A percentile compares a stretch with the other conserved stretches of the same genome.
These are phyloP conservation scores for Tursiops truncatus DNA, from an alignment of 2,113 vertebrate species.

Conservation along the genomic window DNA sequence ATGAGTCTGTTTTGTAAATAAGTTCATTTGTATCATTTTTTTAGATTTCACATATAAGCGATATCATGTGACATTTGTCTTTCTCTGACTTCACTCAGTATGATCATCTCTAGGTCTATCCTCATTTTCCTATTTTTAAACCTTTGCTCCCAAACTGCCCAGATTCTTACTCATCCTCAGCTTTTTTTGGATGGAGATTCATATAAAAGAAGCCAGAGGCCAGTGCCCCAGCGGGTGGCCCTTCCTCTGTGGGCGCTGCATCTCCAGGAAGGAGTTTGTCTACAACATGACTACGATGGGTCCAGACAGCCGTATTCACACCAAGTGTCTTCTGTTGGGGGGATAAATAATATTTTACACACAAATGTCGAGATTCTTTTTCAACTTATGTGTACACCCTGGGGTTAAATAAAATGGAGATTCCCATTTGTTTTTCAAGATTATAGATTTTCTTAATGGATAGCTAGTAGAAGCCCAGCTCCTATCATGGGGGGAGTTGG, in stretches of 20 bases:
- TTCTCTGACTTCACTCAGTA: neutral
- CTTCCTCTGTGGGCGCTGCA: neutral
- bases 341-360: neutral
- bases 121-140: neutral
- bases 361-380: neutral
- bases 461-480: neutral
- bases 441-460: neutral
- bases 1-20: neutral
- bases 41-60: neutral
- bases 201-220: neutral
- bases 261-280: neutral
- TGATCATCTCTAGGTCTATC: neutral
- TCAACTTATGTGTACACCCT: neutral
- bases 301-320: neutral
- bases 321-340: neutral
- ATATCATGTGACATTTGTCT: neutral
- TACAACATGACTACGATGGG: fast-evolving
- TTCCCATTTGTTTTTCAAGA: neutral
- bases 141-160: neutral
- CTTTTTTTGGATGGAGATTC: neutral
- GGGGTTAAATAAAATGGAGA: neutral
- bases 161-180: neutral
- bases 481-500: fast-evolving
- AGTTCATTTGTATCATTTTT: neutral
- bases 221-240: neutral